A percentile compares a stretch with the other conserved stretches of the same genome.
These are phyloP conservation scores for Drosophila monieri DNA, from an alignment of 2,888 invertebrate species.

Conservation along the genomic window DNA sequence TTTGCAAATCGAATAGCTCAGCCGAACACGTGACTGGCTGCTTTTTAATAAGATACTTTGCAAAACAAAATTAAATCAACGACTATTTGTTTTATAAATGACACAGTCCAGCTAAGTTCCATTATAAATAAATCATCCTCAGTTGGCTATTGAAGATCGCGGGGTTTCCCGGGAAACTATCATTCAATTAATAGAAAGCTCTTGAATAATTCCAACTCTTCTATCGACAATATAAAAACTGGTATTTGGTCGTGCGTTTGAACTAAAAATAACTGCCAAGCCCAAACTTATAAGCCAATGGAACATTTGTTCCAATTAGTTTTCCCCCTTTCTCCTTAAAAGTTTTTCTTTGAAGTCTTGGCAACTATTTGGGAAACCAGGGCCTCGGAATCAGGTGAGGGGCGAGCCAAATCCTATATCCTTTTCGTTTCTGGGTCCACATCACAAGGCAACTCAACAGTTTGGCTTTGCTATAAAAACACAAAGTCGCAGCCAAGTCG, in stretches of 20 bases:
- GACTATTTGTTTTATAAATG: neutral
- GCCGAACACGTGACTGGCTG: neutral
- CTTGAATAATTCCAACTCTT: neutral
- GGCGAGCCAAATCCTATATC: conserved; percentile 12
- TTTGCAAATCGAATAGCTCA: neutral
- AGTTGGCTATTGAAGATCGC: neutral
- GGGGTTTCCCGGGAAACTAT: neutral
- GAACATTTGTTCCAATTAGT: conserved; percentile 35
- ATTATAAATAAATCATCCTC: neutral
- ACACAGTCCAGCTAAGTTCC: neutral
- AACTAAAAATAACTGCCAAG: neutral
- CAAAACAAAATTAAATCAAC: neutral
- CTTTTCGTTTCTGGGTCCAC: neutral
- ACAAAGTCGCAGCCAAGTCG: conserved; percentile 67
- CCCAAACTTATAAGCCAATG: conserved; percentile 11
- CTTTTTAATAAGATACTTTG: neutral
- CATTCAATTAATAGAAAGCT: neutral
- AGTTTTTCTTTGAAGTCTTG: conserved; percentile 13
- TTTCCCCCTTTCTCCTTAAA: conserved; percentile 10
- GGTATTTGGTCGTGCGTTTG: neutral
- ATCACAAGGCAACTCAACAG: conserved; percentile 63
- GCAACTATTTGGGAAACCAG: conserved; percentile 10
- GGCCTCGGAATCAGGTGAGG: conserved; percentile 14
- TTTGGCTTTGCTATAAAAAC: conserved; percentile 58
- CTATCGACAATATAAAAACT: neutral